phyloP scores from a whole-genome alignment of 2,888 invertebrate genomes.

The Maniola hyperantus region DNA sequence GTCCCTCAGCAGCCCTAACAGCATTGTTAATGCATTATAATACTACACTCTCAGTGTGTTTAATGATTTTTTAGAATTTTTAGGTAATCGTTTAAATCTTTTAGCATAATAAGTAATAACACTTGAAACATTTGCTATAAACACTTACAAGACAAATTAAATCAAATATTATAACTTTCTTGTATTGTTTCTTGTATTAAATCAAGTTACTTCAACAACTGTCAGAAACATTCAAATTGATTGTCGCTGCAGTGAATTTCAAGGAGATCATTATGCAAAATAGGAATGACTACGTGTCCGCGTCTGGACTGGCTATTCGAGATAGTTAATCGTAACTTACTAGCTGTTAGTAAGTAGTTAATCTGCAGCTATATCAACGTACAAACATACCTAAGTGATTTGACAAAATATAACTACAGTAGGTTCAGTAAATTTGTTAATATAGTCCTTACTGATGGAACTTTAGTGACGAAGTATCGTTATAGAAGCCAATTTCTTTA shows the following conservation, averaged over 20 bases:
- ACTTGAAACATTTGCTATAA: no score
- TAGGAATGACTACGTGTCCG: constrained; percentile 9
- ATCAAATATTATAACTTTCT: not conserved
- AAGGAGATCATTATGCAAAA: constrained; percentile 16
- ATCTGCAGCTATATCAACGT: not conserved
- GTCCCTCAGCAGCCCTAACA: no score
- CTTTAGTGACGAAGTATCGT: not conserved
- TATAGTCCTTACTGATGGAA: not conserved
- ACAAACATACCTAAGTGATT: not conserved
- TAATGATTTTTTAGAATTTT: no score
- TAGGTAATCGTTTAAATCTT: no score
- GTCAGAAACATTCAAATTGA: constrained; percentile 17
- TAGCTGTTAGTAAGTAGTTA: not conserved
- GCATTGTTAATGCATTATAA: no score
- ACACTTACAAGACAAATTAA: not conserved
- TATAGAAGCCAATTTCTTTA: not conserved
- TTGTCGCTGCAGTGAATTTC: constrained; percentile 18
- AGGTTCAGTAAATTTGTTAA: not conserved
- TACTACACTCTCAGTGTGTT: no score
- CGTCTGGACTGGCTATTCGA: constrained; percentile 7
- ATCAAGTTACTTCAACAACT: constrained; percentile 12
- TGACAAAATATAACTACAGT: not conserved
- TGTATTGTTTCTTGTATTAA: not conserved
- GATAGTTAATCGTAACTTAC: constrained; percentile 1
- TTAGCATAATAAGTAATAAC: no score